Evolutionary conservation across 2,113 vertebrate species (phyloP).

Genomic region (Oncorhynchus nerka): DNA sequence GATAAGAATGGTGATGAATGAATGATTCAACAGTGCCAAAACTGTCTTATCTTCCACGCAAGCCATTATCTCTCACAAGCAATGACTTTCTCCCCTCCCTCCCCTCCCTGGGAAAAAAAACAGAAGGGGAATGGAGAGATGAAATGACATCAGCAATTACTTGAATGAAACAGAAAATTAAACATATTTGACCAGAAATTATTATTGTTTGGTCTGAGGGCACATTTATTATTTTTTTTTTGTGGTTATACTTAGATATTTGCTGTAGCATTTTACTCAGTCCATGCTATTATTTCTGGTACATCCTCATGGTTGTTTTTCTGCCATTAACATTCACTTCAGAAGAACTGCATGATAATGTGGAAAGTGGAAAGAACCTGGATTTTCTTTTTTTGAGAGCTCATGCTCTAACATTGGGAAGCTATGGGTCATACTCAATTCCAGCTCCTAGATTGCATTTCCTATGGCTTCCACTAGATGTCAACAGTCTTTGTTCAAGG

Average conservation of each 20-base stretch:
- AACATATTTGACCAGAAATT: too few relatives aligned
- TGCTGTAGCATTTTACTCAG: slow-evolving; percentile 12
- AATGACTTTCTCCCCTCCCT: slow-evolving; percentile 50
- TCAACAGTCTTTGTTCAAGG: too few relatives aligned
- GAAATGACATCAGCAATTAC: background rate
- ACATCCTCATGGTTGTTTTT: slow-evolving; percentile 50
- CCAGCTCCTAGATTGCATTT: too few relatives aligned
- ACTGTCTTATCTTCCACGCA: slow-evolving; percentile 63
- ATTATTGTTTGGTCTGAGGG: too few relatives aligned
- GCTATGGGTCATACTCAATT: too few relatives aligned
- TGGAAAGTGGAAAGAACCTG: background rate
- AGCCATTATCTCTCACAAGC: slow-evolving; percentile 55
- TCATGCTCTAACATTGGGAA: too few relatives aligned
- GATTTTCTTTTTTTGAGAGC: too few relatives aligned
- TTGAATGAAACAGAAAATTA: background rate
- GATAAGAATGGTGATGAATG: slow-evolving; percentile 74
- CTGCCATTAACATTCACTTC: slow-evolving; percentile 52
- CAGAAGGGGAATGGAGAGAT: background rate
- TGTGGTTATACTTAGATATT: too few relatives aligned
- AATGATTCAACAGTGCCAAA: slow-evolving; percentile 65
- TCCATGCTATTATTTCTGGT: slow-evolving; percentile 56
- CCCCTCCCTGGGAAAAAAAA: background rate
- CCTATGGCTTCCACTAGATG: too few relatives aligned
- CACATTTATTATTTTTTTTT: background rate
- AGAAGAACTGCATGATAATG: slow-evolving; percentile 38